Base-by-base conservation (phyloP, 2,113 vertebrate genomes). In the Alethe diademata region DNA sequence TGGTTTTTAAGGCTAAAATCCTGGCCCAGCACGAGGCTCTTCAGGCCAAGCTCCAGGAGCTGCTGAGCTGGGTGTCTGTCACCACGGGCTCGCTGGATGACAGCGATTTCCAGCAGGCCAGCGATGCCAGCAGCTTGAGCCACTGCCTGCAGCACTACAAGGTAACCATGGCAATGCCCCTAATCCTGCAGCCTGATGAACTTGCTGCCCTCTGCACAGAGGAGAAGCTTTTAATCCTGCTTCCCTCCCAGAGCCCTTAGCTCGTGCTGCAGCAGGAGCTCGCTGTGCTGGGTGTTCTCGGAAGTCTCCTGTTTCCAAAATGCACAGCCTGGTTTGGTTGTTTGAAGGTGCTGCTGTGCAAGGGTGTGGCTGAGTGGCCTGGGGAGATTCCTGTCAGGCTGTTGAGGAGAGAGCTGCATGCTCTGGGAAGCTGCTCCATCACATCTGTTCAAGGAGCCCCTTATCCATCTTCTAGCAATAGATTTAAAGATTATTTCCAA, bases 41-140 rank as follows among this genome's bases (percentile, higher is more conserved):
- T 25, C 97, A 98, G 93, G 86, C 53, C 26, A 96, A 51, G 66
- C 98, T 99, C 20, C 97, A 98, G 78, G 89, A 95, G 78, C 97
- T 99, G 84, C 98, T 98, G 69, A 61, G 92, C 54, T 99, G 99
- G 98, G 85, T 99, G 78, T 97, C 28, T 14, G 92, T 97, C 71
- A 97, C 95, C 5, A 16, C n/a, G 3, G 86, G 51, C 78, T 61
- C 35, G 0, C 94, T 98, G 90, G 93, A 84, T 5, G 54, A 57
- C 83, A 74, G 84, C 4, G 95, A 91, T 28, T 64, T 4, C 53
- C 57, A 20, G 66, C 94, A 19, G 11, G 73, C 8, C 28, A 62
- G 35, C 1, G 87, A 92, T 22, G 73, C 8, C 10, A 74, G 53
- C 91, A 96, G 70, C 95, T 95, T 97, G 82, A 97, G 73, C 11